Conservation (phyloP, 2,888 invertebrate species). For the Brachycybe producta region DNA sequence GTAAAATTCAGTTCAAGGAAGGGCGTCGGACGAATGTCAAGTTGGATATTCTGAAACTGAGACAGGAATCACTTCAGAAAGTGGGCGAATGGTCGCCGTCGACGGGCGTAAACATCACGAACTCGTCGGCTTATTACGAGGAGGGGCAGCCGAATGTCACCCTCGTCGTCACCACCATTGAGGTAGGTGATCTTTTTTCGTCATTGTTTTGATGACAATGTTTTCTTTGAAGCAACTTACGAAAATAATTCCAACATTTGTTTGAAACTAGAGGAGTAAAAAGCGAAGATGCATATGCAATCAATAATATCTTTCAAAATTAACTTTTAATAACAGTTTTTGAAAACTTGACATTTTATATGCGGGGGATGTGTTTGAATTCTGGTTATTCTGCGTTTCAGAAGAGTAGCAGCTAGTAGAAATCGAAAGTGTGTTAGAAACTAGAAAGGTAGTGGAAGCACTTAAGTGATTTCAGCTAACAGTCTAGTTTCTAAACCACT, state of each 20-base stretch:
- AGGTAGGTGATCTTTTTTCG: constrained; percentile 46
- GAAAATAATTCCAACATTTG: too few species aligned
- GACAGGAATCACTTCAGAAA: constrained; percentile 60
- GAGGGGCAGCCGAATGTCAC: constrained; percentile 72
- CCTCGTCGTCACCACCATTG: constrained; percentile 74
- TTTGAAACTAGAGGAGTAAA: too few species aligned
- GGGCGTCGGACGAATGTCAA: constrained; percentile 71
- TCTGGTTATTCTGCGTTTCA: too few species aligned
- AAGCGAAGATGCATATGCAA: too few species aligned
- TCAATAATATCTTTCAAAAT: too few species aligned
- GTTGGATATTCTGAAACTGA: constrained; percentile 68
- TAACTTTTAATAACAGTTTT: background rate
- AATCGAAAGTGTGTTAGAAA: too few species aligned
- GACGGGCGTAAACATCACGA: constrained; percentile 64
- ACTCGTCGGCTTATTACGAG: constrained; percentile 71
- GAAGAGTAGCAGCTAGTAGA: too few species aligned
- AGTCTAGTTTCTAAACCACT: too few species aligned
- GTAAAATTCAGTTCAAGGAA: constrained; percentile 71
- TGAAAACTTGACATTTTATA: background rate
- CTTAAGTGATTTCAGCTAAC: too few species aligned
- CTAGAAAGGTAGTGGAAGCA: too few species aligned
- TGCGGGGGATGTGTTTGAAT: background rate
- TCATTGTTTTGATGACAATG: too few species aligned
- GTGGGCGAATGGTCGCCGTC: constrained; percentile 65
- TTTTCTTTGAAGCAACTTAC: too few species aligned